These are phyloP conservation scores for Gymnoscopelus braueri DNA, from an alignment of 2,797 vertebrate genomes.

Conservation along the genomic window DNA sequence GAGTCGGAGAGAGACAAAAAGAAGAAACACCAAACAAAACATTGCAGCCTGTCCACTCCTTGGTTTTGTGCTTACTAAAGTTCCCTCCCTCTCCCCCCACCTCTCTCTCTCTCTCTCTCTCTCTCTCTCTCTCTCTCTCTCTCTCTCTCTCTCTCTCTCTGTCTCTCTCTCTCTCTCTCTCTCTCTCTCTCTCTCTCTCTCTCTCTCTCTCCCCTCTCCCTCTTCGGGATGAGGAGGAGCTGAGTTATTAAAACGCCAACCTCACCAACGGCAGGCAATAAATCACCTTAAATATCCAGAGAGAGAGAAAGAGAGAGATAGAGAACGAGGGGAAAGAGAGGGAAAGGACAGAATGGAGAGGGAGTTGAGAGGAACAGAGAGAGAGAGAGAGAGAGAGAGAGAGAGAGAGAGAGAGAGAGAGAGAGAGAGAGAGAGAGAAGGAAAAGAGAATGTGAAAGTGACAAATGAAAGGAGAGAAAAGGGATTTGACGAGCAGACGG, in stretches of 20 bases:
- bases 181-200: slow-evolving; percentile 13
- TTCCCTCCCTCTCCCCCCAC: slow-evolving; percentile 35
- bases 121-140: slow-evolving; percentile 7
- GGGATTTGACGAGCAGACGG: slow-evolving; percentile 72
- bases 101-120: slow-evolving; percentile 45
- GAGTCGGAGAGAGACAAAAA: slow-evolving; percentile 65
- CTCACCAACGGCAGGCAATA: slow-evolving; percentile 85
- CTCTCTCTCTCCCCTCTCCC: slow-evolving; percentile 42
- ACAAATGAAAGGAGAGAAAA: slow-evolving; percentile 51
- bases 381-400: slow-evolving; percentile 27
- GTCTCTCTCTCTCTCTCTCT: slow-evolving; percentile 22
- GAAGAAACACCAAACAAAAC: slow-evolving; percentile 40
- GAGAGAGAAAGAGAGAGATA: slow-evolving; percentile 42
- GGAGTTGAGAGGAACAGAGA: slow-evolving; percentile 24
- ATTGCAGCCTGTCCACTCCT: slow-evolving; percentile 62
- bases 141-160: slow-evolving; percentile 35
- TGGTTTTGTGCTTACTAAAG: slow-evolving; percentile 83
- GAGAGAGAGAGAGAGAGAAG: slow-evolving; percentile 28
- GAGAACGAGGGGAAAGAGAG: slow-evolving; percentile 29
- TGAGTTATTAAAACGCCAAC: slow-evolving; percentile 87
- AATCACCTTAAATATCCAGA: slow-evolving; percentile 84
- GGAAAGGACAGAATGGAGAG: slow-evolving; percentile 1
- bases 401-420: slow-evolving; percentile 34
- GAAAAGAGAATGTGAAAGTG: slow-evolving; percentile 37
- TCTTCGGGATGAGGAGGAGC: slow-evolving; percentile 70